Evolutionary conservation across 1,140 invertebrate genomes (phyloP), one percentile per base, ranked within the genome.

Genomic region (Drosophila triauraria): DNA sequence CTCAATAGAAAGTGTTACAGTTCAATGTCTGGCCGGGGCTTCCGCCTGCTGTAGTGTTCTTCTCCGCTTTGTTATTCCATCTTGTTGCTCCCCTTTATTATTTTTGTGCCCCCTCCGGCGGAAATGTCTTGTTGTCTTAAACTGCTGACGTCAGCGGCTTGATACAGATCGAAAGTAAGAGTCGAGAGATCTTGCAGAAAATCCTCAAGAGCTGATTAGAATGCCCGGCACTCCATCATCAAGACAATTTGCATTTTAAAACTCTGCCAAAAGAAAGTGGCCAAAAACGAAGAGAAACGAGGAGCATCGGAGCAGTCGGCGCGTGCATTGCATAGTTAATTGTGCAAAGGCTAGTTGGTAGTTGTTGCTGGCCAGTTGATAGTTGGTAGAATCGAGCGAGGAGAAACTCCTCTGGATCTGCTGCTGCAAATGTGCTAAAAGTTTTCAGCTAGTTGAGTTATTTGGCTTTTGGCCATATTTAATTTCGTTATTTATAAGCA

Each of bases 401-500:
- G 78, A 70, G 85, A 90, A 90, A 80, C 57, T 79, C 42, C 20
- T 4, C 78, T 64, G 35, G 20, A 20, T 20, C 35, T 12, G 10
- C 56, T 32, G 4, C 25, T 60, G 65, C 56, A 76, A 79, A 84
- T 88, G 80, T 81, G 80, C 68, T 90, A 68, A 86, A 86, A 79
- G 67, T 67, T 50, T 57, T 50, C 32, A 58, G 62, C 58, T 62
- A 67, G 53, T 50, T 72, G 54, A 75, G 72, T 64, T 75, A 63
- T 71, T 78, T 71, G 54, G 84, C 84, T 87, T 82, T 75, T 88
- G 80, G 84, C 84, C 84, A 88, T 78, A 88, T 87, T 87, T 87
- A 87, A 87, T 87, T 87, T 87, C 80, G 84, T 88, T 87, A 88
- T 88, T 90, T 87, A 87, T 87, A 87, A 88, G 84, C 84, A 87